Base-by-base conservation (phyloP, 2,113 vertebrate genomes). In the Odontophorus gujanensis region DNA sequence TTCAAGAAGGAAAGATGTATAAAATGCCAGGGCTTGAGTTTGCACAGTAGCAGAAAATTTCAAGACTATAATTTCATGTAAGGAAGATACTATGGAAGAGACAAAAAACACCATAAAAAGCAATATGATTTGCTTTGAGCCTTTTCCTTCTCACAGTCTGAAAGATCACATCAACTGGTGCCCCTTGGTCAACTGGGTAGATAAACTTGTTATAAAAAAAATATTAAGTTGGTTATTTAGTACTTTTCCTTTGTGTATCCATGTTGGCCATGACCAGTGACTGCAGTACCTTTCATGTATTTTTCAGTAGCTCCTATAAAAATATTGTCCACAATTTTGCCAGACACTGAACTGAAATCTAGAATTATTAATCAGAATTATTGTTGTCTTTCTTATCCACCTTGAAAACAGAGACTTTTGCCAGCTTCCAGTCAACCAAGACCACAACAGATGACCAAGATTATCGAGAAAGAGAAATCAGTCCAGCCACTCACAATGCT, bases 71-170 rank as follows among this genome's bases (percentile, higher is more conserved):
- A 66, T 74, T 71, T 13, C 18, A 15, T 32, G 5, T 71, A 71
- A 81, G 28, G 9, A 87, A 81, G 43, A 36, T 47, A 2, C 4
- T 36, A 81, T 65, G 30, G 30, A 72, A 62, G 20, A 53, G 3
- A 86, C 4, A 63, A 3, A 81, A 77, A 81, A 19, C 1, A 9
- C 2, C 19, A 50, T n/a, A 43, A 51, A 63, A 51, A 40, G 0
- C 1, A 21, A 1, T 24, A 9, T 13, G 1, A 4, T 40, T 74
- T 72, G 24, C 20, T 63, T 43, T 67, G n/a, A 72, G 12, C 0
- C 1, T 88, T 66, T 88, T 67, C 17, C 11, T 11, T 36, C 28
- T 76, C 38, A 47, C 5, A n/a, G 30, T 57, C 17, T 10, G 10
- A 57, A 57, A 57, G 53, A 57, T 57, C 18, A 57, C 30, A 57